Conservation (phyloP, 2,888 invertebrate species). For the Coenonympha glycerion region DNA sequence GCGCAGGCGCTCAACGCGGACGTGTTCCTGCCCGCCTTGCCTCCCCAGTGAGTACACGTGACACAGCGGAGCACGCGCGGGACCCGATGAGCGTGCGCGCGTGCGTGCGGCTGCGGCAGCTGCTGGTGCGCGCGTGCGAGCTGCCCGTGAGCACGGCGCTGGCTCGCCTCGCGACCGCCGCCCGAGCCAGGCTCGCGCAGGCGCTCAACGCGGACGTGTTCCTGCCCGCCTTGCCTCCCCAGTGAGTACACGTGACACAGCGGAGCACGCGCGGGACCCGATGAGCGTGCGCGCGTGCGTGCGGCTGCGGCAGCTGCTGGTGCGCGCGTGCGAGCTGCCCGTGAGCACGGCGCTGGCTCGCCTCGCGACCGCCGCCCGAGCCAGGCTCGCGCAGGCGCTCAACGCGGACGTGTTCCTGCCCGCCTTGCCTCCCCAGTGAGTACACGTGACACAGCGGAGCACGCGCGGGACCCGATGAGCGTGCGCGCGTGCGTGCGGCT, state of each 20-base stretch:
- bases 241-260: constrained; percentile 82
- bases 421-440: constrained; percentile 88
- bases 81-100: constrained; percentile 94
- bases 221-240: constrained; percentile 92
- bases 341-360: constrained; percentile 67
- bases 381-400: constrained; percentile 84
- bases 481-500: constrained; percentile 89
- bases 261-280: constrained; percentile 93
- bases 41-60: constrained; percentile 85
- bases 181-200: constrained; percentile 83
- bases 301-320: constrained; percentile 71
- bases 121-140: constrained; percentile 66
- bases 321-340: constrained; percentile 76
- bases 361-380: constrained; percentile 82
- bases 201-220: constrained; percentile 93
- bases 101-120: constrained; percentile 81
- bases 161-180: constrained; percentile 80
- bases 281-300: constrained; percentile 91
- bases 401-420: constrained; percentile 96
- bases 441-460: no score
- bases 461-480: no score
- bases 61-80: constrained; percentile 87
- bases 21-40: constrained; percentile 94
- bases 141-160: constrained; percentile 72
- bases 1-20: constrained; percentile 88